A percentile compares a stretch with the other conserved stretches of the same genome.
These are phyloP conservation scores for Dioctria rufipes DNA, from an alignment of 2,888 invertebrate genomes.

Conservation along the genomic window DNA sequence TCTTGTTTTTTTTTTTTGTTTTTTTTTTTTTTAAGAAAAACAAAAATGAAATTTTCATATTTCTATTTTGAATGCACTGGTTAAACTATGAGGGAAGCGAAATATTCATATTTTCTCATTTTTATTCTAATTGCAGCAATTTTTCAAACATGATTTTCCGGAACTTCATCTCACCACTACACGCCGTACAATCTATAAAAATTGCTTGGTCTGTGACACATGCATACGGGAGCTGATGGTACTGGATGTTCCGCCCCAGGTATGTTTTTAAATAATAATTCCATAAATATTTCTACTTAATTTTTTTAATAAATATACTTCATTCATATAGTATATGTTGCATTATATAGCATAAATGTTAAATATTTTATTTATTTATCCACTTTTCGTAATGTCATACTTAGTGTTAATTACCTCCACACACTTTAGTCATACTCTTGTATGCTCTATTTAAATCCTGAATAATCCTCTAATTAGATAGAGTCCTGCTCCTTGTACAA, in stretches of 20 bases:
- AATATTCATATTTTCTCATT: slow-evolving; percentile 18
- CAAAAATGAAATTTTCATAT: background rate
- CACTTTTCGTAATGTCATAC: too few species aligned
- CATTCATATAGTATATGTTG: background rate
- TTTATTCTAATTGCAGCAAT: slow-evolving; percentile 66
- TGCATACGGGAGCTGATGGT: slow-evolving; percentile 72
- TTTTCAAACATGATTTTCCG: slow-evolving; percentile 72
- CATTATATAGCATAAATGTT: too few species aligned
- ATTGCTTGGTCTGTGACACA: slow-evolving; percentile 71
- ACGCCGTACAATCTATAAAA: slow-evolving; percentile 70
- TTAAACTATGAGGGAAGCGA: background rate
- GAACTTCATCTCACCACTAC: slow-evolving; percentile 69
- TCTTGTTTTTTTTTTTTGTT: background rate
- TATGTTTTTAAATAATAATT: slow-evolving; percentile 60
- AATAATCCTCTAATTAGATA: too few species aligned
- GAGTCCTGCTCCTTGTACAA: too few species aligned
- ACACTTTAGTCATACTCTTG: background rate
- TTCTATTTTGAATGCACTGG: background rate
- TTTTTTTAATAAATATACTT: background rate
- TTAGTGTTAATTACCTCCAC: too few species aligned
- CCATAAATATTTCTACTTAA: background rate
- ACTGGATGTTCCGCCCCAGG: slow-evolving; percentile 72
- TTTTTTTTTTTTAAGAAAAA: too few species aligned
- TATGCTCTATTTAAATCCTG: too few species aligned
- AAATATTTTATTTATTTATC: too few species aligned